Evolutionary conservation across 1,140 invertebrate genomes (phyloP), one percentile per base, ranked within the genome.

Genomic region (Drosophila prosaltans): DNA sequence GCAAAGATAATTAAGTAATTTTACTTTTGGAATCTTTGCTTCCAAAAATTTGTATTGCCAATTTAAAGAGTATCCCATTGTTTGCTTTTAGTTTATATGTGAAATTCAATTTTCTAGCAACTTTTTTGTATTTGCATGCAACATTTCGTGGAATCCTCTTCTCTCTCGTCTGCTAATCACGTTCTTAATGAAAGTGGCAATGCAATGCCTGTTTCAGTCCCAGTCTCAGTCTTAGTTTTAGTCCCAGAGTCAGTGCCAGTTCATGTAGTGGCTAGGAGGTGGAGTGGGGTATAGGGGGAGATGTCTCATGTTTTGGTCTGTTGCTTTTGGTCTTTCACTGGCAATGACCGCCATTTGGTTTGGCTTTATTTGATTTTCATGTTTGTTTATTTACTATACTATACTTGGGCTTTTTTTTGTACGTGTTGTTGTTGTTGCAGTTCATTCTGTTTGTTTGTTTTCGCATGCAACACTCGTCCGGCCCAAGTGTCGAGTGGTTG

Each of bases 131-230:
- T 89, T 89, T 89, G 84, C 84, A 89, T 84, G 84, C 71, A 77
- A 69, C 63, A 62, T 83, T 77, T 65, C 73, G 40, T 66, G 39
- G 72, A 40, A 24, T 59, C 36, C 24, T 62, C 40, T 55, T 66
- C 62, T 63, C 60, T 65, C 60, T 65, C 69, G 68, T 57, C 63
- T 73, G 83, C 80, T 88, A 88, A 88, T 89, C 84, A 89, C 84
- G 84, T 89, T 89, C 85, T 78, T 89, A 89, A 89, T 89, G 84
- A 89, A 89, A 89, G 84, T 89, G 85, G 81, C 45, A 51, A 80
- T 82, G 72, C 48, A 55, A n/a, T 69, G 61, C 45, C 58, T 11
- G 55, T 58, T 58, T 48, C 64, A 64, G 73, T 45, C 48, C 64
- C 16, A 59, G 36, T 59, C 63, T 59, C 32, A 68, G 65, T 62